phyloP scores from a whole-genome alignment of 92 coral and sea anemone genomes.

The Heteractis magnifica region DNA sequence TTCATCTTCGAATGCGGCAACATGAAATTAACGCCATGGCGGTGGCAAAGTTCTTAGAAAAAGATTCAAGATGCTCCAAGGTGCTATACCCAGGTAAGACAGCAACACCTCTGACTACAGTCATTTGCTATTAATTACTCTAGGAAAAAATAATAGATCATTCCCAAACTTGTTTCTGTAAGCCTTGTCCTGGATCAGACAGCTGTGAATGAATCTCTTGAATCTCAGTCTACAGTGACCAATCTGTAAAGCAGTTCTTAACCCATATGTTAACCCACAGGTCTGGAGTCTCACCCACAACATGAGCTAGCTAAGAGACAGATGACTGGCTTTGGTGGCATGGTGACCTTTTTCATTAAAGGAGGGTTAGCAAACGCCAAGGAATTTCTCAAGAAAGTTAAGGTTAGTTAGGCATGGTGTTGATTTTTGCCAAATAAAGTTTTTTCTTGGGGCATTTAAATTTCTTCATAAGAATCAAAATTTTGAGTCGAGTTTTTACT shows the following conservation, averaged over 20 bases:
- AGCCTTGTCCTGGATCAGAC: too few relatives aligned
- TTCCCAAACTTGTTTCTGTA: too few relatives aligned
- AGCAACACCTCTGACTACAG: too few relatives aligned
- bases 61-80: slow-evolving; percentile 71
- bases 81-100: slow-evolving; percentile 87
- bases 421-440: too few relatives aligned
- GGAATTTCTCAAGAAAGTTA: slow-evolving; percentile 73
- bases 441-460: too few relatives aligned
- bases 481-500: neutral
- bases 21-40: slow-evolving; percentile 83
- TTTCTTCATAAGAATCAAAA: neutral
- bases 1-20: slow-evolving; percentile 89
- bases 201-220: too few relatives aligned
- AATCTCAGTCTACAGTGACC: too few relatives aligned
- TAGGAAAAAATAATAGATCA: too few relatives aligned
- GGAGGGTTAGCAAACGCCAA: slow-evolving; percentile 79
- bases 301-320: slow-evolving; percentile 95
- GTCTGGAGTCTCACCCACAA: slow-evolving; percentile 85
- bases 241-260: neutral
- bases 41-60: slow-evolving; percentile 81
- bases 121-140: too few relatives aligned
- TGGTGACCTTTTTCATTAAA: slow-evolving; percentile 92
- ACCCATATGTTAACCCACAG: slow-evolving; percentile 25
- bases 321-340: slow-evolving; percentile 98
- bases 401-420: slow-evolving; percentile 44